phyloP scores from a whole-genome alignment of 2,113 vertebrate species.

The Leptosomus discolor region DNA sequence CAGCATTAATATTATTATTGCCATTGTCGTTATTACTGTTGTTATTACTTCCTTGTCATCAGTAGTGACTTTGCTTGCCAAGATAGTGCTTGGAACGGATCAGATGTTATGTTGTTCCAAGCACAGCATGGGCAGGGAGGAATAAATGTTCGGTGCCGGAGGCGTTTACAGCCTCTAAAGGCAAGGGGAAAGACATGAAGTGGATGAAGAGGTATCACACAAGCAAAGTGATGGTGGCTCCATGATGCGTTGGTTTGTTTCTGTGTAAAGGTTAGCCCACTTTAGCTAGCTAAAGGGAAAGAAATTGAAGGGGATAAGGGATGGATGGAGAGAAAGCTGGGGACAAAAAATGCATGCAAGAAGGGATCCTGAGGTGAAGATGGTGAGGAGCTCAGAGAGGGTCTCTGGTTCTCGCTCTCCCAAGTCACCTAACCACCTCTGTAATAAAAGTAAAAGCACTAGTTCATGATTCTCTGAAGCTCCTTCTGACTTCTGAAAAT shows the following conservation, averaged over 20 bases:
- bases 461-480: not conserved
- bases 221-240: not conserved
- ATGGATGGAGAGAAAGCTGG: not conserved
- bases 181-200: not conserved
- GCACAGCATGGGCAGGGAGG: not conserved
- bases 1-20: not conserved
- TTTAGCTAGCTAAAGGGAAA: not conserved
- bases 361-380: not conserved
- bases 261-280: not conserved
- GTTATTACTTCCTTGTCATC: not conserved
- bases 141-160: not conserved
- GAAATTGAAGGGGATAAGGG: not conserved
- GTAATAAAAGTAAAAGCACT: not conserved
- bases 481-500: not conserved
- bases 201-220: not conserved
- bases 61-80: not conserved
- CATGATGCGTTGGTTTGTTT: not conserved
- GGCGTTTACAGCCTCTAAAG: not conserved
- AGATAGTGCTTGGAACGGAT: not conserved
- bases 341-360: fast-evolving
- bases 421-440: not conserved
- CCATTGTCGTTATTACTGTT: not conserved
- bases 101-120: not conserved
- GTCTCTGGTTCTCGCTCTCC: not conserved
- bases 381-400: not conserved